phyloP scores from a whole-genome alignment of 2,797 vertebrate genomes.

The Macrochelys suwanniensis region DNA sequence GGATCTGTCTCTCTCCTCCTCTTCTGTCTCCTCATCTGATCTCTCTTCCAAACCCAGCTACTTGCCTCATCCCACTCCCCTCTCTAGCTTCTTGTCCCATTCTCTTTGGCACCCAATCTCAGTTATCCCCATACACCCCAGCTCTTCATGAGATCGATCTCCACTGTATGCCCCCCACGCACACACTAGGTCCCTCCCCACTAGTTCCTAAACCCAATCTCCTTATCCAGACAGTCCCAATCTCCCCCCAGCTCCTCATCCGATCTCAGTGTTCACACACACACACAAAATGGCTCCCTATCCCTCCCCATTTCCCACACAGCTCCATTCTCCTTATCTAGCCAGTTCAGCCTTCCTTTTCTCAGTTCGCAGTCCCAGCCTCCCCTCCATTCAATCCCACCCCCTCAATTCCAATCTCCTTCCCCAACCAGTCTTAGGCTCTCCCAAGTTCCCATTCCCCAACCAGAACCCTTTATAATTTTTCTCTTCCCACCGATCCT shows the following conservation, averaged over 20 bases:
- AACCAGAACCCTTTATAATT: neutral
- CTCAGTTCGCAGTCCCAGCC: neutral
- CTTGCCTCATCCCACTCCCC: neutral
- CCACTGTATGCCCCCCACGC: neutral
- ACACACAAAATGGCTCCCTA: too few species aligned
- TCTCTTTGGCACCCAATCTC: neutral
- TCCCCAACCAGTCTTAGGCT: neutral
- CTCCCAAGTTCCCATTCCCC: neutral
- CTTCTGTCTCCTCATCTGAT: too few species aligned
- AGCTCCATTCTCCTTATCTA: neutral
- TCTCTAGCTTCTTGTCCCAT: neutral
- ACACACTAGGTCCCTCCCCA: neutral
- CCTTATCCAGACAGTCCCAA: neutral
- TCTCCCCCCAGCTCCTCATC: too few species aligned
- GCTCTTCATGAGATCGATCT: neutral
- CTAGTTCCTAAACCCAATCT: neutral
- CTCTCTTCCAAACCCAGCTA: too few species aligned
- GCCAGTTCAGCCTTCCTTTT: neutral
- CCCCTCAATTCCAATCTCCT: neutral
- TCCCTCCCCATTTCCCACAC: neutral
- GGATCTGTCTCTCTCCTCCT: too few species aligned
- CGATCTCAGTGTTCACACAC: too few species aligned
- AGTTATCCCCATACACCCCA: too few species aligned
- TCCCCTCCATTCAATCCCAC: neutral
- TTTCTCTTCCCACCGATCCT: neutral